Evolutionary conservation across 2,888 invertebrate genomes (phyloP), one percentile per base, ranked within the genome.

Genomic region (Chironomus tentans): DNA sequence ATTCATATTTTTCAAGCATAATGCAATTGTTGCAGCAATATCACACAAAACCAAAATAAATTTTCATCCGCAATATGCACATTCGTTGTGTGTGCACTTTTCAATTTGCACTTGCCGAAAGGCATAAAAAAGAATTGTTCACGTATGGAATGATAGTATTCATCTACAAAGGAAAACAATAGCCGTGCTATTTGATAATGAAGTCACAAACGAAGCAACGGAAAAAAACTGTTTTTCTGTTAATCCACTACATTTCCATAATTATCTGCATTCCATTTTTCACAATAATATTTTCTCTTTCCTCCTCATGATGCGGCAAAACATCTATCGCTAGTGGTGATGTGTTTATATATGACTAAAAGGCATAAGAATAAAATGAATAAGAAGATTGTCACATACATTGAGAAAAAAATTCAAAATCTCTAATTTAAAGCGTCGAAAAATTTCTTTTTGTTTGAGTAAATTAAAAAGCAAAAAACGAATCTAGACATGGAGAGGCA

Each of bases 181-280:
- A 38, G 38, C 38, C 38, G 10, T 2, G 10, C 38, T 38, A 38
- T 38, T 15, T 56, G 15, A 56, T 15, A 56, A 56, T 15, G 56
- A 56, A 15, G 56, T 15, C n/a, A 15, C 21, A 10, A 65, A 3
- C 7, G 24, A 24, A 21, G 24, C 65, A 3, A 65, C 65, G 12
- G 21, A 21, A 18, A 21, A 50, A 50, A 56, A 18, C 18, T 50
- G 15, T 7, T 15, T 56, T 15, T 22, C 10, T 38, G 38, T 56
- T 72, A 61, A 61, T 72, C 72, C 50, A 48, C 72, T 61, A 72
- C 61, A 72, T 72, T 72, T 72, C 72, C 72, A 72, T 72, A 72
- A 72, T 72, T 72, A 72, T 72, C 62, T 72, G 72, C 56, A 62
- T 61, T 72, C 62, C 61, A 62, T 72, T 72, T 72, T 61, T 72